phyloP scores from a whole-genome alignment of 2,113 vertebrate genomes.

The Mobula hypostoma region DNA sequence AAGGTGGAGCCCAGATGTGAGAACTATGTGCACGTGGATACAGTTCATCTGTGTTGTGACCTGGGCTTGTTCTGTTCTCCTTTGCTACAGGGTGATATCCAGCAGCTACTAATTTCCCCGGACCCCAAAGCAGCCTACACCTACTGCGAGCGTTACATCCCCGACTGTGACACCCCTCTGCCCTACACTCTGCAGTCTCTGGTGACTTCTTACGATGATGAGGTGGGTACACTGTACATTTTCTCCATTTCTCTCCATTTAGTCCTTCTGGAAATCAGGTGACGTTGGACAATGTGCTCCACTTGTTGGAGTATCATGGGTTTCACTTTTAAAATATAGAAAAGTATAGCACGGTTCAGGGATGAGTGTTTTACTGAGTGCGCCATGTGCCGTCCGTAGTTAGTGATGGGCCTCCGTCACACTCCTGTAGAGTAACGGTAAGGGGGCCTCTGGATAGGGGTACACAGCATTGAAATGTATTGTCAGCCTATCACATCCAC shows the following conservation, averaged over 20 bases:
- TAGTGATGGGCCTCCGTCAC: too few relatives aligned
- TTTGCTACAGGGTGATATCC: conserved; percentile 70
- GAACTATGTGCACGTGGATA: not conserved
- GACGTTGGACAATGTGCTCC: not conserved
- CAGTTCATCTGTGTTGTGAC: not conserved
- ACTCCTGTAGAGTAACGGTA: too few relatives aligned
- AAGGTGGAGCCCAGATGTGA: too few relatives aligned
- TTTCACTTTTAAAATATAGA: not conserved
- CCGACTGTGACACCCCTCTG: conserved; percentile 61
- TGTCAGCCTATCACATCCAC: too few relatives aligned
- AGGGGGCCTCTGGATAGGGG: too few relatives aligned
- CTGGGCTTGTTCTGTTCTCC: not conserved
- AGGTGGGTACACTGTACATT: conserved; percentile 48
- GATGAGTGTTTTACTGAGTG: too few relatives aligned
- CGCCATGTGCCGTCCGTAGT: too few relatives aligned
- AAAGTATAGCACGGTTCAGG: too few relatives aligned
- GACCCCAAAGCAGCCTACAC: conserved; percentile 65
- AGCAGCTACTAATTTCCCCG: conserved; percentile 70
- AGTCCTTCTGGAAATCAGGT: not conserved
- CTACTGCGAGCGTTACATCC: conserved; percentile 72
- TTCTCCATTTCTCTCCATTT: not conserved
- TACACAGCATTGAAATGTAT: too few relatives aligned
- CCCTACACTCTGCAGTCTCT: conserved; percentile 50
- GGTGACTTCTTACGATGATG: conserved; percentile 46
- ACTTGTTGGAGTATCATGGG: not conserved